Conservation (phyloP, 2,888 invertebrate species). For the Capitulum mitella region DNA sequence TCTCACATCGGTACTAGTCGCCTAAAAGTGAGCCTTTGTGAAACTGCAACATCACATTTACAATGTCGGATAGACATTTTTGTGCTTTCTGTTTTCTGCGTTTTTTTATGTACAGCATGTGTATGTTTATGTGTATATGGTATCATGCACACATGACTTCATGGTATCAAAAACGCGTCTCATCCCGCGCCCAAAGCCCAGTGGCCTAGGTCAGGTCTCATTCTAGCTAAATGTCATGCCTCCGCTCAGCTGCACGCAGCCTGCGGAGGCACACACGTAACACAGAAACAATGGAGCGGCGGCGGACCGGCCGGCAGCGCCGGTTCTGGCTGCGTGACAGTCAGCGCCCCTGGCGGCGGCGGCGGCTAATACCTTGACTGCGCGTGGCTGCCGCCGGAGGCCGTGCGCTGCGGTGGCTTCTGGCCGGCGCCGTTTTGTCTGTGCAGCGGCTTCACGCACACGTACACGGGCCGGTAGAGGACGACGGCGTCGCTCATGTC, state of each 20-base stretch:
- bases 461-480: constrained; percentile 58
- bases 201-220: too few relatives aligned
- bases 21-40: too few relatives aligned
- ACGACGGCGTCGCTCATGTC: constrained; percentile 47
- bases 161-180: constrained; percentile 10
- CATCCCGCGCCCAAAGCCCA: too few relatives aligned
- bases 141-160: neutral
- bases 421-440: constrained; percentile 2
- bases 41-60: neutral
- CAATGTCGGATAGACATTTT: neutral
- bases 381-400: constrained; percentile 4
- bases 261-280: neutral
- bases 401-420: neutral
- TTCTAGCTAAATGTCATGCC: too few relatives aligned
- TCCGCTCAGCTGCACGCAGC: too few relatives aligned
- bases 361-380: neutral
- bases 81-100: neutral
- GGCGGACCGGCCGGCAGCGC: too few relatives aligned
- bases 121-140: neutral
- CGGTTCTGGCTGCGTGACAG: too few relatives aligned
- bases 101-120: neutral
- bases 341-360: neutral
- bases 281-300: too few relatives aligned
- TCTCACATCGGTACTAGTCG: too few relatives aligned
- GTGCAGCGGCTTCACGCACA: constrained; percentile 35